Percentiles rank a stretch among this genome's conserved stretches.
Evolutionary conservation across 1,140 invertebrate genomes (phyloP).

Genomic region (Microplitis mediator): DNA sequence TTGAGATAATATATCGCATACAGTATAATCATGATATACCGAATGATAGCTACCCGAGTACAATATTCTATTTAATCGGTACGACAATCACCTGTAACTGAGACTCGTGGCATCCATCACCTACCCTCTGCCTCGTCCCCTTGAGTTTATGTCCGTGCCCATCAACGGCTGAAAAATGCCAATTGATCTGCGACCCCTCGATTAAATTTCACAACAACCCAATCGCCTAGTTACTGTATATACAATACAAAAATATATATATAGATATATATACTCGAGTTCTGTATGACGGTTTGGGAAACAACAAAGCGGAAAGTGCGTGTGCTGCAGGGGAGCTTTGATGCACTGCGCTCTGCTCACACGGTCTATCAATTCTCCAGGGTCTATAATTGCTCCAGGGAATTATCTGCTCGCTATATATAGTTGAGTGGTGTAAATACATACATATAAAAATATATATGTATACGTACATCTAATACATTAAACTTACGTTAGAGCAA

Average conservation of each 20-base stretch:
- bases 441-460: too few species aligned
- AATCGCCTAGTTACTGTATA: slow-evolving; percentile 31
- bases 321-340: slow-evolving; percentile 17
- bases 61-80: slow-evolving; percentile 10
- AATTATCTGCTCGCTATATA: slow-evolving; percentile 40
- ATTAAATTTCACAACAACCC: slow-evolving; percentile 46
- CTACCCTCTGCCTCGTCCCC: neutral
- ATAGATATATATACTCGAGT: too few species aligned
- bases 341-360: slow-evolving; percentile 13
- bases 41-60: neutral
- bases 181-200: slow-evolving; percentile 23
- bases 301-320: slow-evolving; percentile 18
- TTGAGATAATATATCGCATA: too few species aligned
- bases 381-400: slow-evolving; percentile 30
- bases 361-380: slow-evolving; percentile 35
- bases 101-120: slow-evolving; percentile 44
- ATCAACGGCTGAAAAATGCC: slow-evolving; percentile 17
- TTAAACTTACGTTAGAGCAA: slow-evolving; percentile 28
- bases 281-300: neutral
- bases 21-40: too few species aligned
- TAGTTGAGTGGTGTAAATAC: too few species aligned
- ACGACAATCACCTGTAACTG: slow-evolving; percentile 42
- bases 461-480: too few species aligned
- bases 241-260: neutral
- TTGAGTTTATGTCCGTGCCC: neutral